Conservation (phyloP, 2,797 vertebrate species). For the Sebastiscus albofasciatus region DNA sequence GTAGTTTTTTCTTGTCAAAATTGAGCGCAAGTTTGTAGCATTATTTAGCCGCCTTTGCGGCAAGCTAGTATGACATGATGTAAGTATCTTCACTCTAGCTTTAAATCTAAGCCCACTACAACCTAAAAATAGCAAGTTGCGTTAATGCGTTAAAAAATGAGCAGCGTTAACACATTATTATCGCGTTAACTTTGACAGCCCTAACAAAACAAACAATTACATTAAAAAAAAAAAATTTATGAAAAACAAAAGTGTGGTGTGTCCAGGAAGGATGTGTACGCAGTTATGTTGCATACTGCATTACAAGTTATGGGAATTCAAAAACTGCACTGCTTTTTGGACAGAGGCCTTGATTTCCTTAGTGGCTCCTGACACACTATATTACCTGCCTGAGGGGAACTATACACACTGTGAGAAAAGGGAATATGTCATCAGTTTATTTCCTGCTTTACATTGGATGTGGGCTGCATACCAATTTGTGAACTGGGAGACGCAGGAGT, state of each 20-base stretch:
- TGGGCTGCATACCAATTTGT: constrained; percentile 27
- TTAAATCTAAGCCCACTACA: too few species aligned
- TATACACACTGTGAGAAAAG: constrained; percentile 17
- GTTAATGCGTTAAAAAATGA: too few species aligned
- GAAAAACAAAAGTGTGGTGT: background rate
- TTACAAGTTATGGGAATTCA: background rate
- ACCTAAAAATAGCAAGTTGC: too few species aligned
- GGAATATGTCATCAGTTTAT: constrained; percentile 30
- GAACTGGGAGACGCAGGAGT: constrained; percentile 8
- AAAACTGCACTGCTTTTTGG: constrained; percentile 2
- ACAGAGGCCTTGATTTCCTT: constrained; percentile 21
- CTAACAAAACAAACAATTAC: too few species aligned
- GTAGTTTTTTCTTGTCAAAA: too few species aligned
- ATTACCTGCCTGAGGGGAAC: constrained; percentile 33
- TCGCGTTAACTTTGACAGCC: too few species aligned
- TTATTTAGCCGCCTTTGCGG: too few species aligned
- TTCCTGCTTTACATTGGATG: constrained; percentile 14
- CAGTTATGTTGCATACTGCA: background rate
- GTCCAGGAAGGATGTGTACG: background rate
- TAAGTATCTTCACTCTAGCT: too few species aligned
- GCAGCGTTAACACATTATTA: too few species aligned
- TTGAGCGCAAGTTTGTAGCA: too few species aligned
- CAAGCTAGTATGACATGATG: too few species aligned
- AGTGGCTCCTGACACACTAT: constrained; percentile 21
- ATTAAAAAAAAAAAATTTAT: background rate